Evolutionary conservation across 1,140 invertebrate species (phyloP).

Genomic region (Thaumatotibia leucotreta): DNA sequence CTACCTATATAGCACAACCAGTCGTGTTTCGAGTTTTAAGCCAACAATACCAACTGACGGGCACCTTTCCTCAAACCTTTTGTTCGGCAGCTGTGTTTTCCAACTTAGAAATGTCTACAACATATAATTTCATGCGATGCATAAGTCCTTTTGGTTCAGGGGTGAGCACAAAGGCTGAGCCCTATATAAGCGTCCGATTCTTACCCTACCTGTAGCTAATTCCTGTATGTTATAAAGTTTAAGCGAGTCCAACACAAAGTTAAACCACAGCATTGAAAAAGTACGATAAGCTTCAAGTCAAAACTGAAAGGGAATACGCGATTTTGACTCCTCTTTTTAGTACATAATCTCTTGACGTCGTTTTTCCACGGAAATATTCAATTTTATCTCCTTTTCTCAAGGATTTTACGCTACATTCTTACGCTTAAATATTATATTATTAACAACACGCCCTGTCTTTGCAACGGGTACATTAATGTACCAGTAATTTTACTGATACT

Average conservation of each 20-base stretch:
- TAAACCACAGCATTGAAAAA: background rate
- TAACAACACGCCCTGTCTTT: too few relatives aligned
- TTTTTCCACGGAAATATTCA: too few relatives aligned
- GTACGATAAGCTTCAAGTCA: too few relatives aligned
- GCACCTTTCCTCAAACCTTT: background rate
- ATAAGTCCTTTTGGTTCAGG: background rate
- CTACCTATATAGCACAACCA: background rate
- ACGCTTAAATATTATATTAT: too few relatives aligned
- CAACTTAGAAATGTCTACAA: background rate
- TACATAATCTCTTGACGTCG: too few relatives aligned
- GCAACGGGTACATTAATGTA: too few relatives aligned
- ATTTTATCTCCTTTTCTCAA: too few relatives aligned
- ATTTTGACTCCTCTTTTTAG: too few relatives aligned
- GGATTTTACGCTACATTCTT: too few relatives aligned
- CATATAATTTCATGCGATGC: background rate
- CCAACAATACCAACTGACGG: background rate
- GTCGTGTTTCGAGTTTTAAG: background rate
- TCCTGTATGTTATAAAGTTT: background rate
- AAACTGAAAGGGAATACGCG: too few relatives aligned
- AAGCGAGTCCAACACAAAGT: background rate
- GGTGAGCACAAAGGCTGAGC: background rate
- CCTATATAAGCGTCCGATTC: background rate
- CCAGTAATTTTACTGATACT: too few relatives aligned
- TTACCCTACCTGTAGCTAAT: background rate
- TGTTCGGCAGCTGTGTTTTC: background rate